Conservation (phyloP, 2,797 vertebrate genomes). For the Takifugu rubripes region DNA sequence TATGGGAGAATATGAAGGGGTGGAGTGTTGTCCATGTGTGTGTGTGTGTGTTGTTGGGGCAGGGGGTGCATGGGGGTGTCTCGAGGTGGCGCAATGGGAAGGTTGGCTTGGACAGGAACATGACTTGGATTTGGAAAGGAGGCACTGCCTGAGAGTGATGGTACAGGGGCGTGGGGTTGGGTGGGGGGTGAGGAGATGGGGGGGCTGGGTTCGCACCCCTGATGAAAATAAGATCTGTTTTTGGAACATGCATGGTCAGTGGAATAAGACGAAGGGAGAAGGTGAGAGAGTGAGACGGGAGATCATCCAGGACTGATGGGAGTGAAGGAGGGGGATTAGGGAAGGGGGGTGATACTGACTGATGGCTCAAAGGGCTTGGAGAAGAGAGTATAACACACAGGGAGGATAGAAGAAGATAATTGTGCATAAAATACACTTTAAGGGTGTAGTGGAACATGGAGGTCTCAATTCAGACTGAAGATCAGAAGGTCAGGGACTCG, state of each 20-base stretch:
- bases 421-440: neutral
- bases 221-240: slow-evolving; percentile 82
- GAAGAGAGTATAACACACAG: slow-evolving; percentile 51
- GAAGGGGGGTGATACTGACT: slow-evolving; percentile 57
- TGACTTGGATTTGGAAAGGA: slow-evolving; percentile 54
- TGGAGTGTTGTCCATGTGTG: neutral
- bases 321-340: neutral
- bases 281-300: slow-evolving; percentile 76
- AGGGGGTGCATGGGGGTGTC: slow-evolving; percentile 42
- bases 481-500: neutral
- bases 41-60: slow-evolving; percentile 7
- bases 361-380: slow-evolving; percentile 78
- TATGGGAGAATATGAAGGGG: slow-evolving; percentile 40
- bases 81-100: slow-evolving; percentile 63
- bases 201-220: slow-evolving; percentile 16
- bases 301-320: slow-evolving; percentile 47
- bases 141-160: slow-evolving; percentile 46
- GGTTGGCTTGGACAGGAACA: slow-evolving; percentile 67
- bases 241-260: slow-evolving; percentile 87
- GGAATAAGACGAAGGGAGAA: slow-evolving; percentile 82
- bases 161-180: slow-evolving; percentile 4
- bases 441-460: neutral
- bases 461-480: neutral
- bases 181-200: neutral
- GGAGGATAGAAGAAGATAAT: slow-evolving; percentile 12